These are phyloP conservation scores for Synodontis membranacea DNA, from an alignment of 2,113 vertebrate species.

Conservation along the genomic window DNA sequence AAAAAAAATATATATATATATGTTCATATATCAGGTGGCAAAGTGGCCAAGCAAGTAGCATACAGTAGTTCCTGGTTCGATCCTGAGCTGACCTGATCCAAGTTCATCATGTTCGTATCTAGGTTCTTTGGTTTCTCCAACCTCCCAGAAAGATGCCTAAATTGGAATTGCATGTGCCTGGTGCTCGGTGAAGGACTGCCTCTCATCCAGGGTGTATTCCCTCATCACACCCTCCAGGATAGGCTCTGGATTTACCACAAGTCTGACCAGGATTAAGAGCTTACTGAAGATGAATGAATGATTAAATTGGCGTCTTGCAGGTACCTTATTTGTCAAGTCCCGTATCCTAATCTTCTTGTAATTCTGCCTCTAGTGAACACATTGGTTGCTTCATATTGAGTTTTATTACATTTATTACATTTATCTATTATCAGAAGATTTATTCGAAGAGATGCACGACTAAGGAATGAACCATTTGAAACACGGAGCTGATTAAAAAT, in stretches of 20 bases:
- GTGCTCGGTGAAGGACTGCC: neutral
- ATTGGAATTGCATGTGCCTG: neutral
- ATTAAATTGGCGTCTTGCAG: conserved; percentile 17
- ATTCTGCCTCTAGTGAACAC: conserved; percentile 1
- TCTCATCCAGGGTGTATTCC: neutral
- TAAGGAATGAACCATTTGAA: neutral
- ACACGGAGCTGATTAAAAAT: neutral
- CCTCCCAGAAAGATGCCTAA: neutral
- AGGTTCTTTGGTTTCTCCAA: neutral
- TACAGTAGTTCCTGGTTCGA: neutral
- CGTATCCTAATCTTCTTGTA: neutral
- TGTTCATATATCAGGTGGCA: neutral
- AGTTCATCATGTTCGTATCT: neutral
- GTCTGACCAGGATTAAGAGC: conserved; percentile 2
- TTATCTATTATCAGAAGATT: neutral
- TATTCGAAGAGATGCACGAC: neutral
- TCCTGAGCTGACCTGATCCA: neutral
- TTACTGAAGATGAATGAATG: neutral
- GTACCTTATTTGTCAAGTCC: neutral
- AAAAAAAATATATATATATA: neutral
- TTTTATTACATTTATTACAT: neutral
- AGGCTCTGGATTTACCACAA: neutral
- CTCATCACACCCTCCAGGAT: neutral
- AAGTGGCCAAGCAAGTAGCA: neutral
- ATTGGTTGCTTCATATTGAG: neutral